phyloP scores from a whole-genome alignment of 2,888 invertebrate species.

The Sylvicola cinctus region DNA sequence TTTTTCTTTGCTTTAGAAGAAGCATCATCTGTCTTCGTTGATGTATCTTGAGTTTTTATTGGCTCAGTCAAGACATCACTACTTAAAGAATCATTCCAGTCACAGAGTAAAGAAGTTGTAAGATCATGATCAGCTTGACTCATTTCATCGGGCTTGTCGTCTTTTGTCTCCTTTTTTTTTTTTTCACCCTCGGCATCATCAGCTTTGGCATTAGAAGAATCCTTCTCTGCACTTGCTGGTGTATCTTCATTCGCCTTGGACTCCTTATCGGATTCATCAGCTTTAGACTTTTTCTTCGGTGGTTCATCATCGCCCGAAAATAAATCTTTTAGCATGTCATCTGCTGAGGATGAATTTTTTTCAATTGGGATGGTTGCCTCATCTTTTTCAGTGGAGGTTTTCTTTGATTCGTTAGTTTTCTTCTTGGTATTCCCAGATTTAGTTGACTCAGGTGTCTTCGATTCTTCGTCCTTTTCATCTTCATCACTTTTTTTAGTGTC shows the following conservation, averaged over 20 bases:
- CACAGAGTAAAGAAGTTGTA: no score
- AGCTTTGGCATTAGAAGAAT: neutral
- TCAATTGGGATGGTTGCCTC: no score
- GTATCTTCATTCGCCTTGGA: neutral
- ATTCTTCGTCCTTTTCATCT: constrained; percentile 6
- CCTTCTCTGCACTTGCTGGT: neutral
- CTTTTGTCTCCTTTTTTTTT: no score
- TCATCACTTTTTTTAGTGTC: neutral
- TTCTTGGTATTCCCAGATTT: neutral
- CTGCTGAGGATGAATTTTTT: no score
- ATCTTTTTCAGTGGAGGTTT: neutral
- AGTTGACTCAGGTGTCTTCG: constrained; percentile 4
- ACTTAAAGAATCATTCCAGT: no score
- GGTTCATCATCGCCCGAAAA: constrained; percentile 12
- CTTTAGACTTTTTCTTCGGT: constrained; percentile 9
- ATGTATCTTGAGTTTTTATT: no score
- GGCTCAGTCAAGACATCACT: no score
- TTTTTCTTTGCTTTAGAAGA: no score
- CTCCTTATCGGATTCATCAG: constrained; percentile 17
- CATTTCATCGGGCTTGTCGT: no score
- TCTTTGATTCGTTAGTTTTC: neutral
- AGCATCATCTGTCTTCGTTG: no score
- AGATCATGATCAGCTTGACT: no score
- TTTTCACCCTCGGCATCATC: neutral
- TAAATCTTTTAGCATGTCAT: no score